Base-by-base conservation (phyloP, 2,888 invertebrate genomes). In the Villa cingulata region DNA sequence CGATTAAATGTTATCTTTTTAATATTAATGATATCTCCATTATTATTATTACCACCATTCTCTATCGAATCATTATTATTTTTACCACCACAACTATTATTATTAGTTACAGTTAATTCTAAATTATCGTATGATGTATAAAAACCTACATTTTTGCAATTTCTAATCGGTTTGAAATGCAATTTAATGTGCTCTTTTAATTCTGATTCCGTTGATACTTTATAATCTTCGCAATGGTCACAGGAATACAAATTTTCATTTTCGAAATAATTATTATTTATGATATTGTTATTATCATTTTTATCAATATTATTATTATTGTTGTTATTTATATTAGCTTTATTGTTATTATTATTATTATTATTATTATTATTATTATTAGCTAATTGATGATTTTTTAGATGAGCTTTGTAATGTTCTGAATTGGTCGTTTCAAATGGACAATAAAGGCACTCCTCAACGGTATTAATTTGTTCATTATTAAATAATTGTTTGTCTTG, bases 161-260 rank as follows among this genome's bases (percentile, higher is more conserved):
- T 65, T 49, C 62, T 63, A 39, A 61, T 59, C 41, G 62, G 56
- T 56, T 62, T 63, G 61, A 89, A 87, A 65, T 90, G 90, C 45
- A 86, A 72, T 60, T 83, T 81, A 37, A 80, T 74, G 66, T 91
- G 91, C 57, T 88, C 88, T 38, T 81, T 75, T 34, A 89, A 70
- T 54, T 83, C 78, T 59, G 82, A 78, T 48, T 78, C 78, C 58
- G 85, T 83, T 4, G 80, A 76, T 23, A 83, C 83, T 20, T 82
- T 81, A 63, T 85, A 84, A 68, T 88, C 86, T 32, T 32, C 46
- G 65, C 91, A 91, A 63, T 83, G 82, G 19, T 81, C 77, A 68
- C 91, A 91, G 53, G 78, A 77, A 58, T 80, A 78, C 51, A 77
- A 77, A 42, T 70, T 68, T 1, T 66, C 65, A 7, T 52, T 50